A percentile compares a stretch with the other conserved stretches of the same genome.
phyloP scores from a whole-genome alignment of 2,888 invertebrate genomes.

The Cheiracanthium punctorium region DNA sequence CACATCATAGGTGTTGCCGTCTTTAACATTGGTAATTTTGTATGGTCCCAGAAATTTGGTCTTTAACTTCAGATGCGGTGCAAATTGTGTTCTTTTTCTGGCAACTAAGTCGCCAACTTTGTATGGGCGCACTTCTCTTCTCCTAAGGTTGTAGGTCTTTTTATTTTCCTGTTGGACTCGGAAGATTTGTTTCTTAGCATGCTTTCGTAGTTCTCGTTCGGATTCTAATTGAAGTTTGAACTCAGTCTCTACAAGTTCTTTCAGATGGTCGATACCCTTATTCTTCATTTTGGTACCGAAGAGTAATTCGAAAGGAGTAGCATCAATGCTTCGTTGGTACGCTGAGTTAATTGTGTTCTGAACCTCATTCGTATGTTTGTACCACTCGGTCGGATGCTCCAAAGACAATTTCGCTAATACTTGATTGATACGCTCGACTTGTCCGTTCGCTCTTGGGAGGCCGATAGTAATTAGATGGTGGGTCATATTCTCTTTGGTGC shows the following conservation, averaged over 20 bases:
- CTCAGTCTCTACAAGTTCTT: slow-evolving; percentile 1
- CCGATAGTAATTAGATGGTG: slow-evolving; percentile 25
- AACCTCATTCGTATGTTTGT: not conserved
- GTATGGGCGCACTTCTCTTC: not conserved
- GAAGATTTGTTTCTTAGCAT: slow-evolving; percentile 24
- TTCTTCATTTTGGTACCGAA: slow-evolving; percentile 17
- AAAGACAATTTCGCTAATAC: slow-evolving; percentile 16
- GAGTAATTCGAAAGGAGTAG: slow-evolving; percentile 25
- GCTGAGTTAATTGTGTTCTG: slow-evolving; percentile 19
- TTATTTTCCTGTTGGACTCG: slow-evolving; percentile 12
- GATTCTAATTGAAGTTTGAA: not conserved
- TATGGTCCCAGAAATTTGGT: not conserved
- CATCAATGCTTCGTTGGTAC: not conserved
- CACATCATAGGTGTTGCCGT: not conserved
- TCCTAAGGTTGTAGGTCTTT: not conserved
- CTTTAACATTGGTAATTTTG: not conserved
- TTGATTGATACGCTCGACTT: slow-evolving; percentile 15
- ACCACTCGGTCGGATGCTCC: slow-evolving; percentile 25
- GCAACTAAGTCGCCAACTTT: not conserved
- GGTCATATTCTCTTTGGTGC: not conserved
- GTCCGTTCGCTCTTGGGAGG: slow-evolving; percentile 24
- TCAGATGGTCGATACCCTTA: not conserved
- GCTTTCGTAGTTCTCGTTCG: not conserved
- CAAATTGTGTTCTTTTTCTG: not conserved
- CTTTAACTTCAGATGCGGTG: not conserved